Evolutionary conservation across 2,888 invertebrate species (phyloP), one percentile per base, ranked within the genome.

Genomic region (Ferrisia virgata): DNA sequence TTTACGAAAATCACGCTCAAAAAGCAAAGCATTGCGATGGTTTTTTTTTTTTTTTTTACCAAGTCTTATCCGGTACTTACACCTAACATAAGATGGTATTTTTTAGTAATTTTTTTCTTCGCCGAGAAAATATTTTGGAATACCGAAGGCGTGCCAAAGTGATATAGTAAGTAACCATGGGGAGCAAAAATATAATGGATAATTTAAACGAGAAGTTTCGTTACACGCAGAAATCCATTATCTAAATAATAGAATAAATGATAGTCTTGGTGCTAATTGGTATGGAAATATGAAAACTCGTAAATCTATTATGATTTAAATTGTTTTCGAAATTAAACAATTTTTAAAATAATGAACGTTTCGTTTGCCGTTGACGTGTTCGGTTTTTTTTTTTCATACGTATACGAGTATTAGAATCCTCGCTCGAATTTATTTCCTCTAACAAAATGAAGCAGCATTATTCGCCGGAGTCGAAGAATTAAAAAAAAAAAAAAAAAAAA

Each of bases 131-230:
- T n/a, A n/a, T n/a, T n/a, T n/a, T n/a, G n/a, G n/a, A n/a, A n/a
- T n/a, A n/a, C n/a, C 31, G 69, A 69, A 69, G 69, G 31, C 69
- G 69, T 72, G 72, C 72, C 72, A 33, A 72, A 69, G 53, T 69
- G 69, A 69, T 69, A 11, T 31, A 13, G 69, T 31, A 69, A 13
- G 69, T 31, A 69, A 72, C 33, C 33, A 72, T 33, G 33, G 47
- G 47, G 72, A 33, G 33, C n/a, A n/a, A n/a, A 33, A 18, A 72
- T 33, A 72, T 72, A 72, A 72, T 72, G 72, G 72, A 72, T 72
- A 72, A 72, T 72, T 72, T 72, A 72, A 72, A 72, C 72, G 72
- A 72, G 72, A 72, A 72, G 72, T 72, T 72, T 72, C n/a, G 72
- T 72, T 72, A 72, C 72, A 72, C 72, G 31, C 31, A 31, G 72